These are phyloP conservation scores for Drosophila meridiana DNA, from an alignment of 2,888 invertebrate species.

Conservation along the genomic window DNA sequence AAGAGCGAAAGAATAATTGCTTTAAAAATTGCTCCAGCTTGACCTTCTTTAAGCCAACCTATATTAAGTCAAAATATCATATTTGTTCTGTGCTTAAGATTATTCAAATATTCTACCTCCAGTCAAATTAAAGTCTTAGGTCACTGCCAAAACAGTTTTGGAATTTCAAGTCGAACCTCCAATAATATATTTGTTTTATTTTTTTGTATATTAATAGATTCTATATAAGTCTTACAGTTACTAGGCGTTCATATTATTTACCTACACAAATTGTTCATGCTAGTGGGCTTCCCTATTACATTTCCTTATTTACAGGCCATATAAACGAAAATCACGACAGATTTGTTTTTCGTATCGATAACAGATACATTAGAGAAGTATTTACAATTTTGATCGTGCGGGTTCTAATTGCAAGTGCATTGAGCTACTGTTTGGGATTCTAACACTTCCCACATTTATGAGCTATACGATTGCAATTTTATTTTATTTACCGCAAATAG, in stretches of 20 bases:
- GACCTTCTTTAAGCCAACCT: not conserved
- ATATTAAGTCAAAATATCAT: not conserved
- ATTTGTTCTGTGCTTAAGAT: not conserved
- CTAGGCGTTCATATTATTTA: not conserved
- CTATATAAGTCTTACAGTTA: too few species aligned
- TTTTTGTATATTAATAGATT: not conserved
- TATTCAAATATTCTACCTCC: not conserved
- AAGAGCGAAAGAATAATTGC: not conserved
- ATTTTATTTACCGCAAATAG: constrained; percentile 72
- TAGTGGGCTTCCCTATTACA: not conserved
- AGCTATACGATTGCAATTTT: constrained; percentile 58
- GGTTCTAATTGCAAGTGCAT: constrained; percentile 47
- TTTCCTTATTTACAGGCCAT: constrained; percentile 4
- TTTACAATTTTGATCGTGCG: constrained; percentile 32
- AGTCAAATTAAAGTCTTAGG: not conserved
- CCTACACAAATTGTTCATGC: constrained; percentile 1
- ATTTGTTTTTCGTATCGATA: constrained; percentile 44
- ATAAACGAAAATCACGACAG: constrained; percentile 49
- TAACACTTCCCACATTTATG: constrained; percentile 34
- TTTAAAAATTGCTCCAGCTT: not conserved
- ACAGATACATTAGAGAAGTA: constrained; percentile 25
- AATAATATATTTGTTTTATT: not conserved
- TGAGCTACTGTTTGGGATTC: constrained; percentile 48
- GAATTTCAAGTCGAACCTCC: not conserved
- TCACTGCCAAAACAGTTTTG: not conserved